Evolutionary conservation across 2,113 vertebrate genomes (phyloP).

Genomic region (Ictalurus furcatus): DNA sequence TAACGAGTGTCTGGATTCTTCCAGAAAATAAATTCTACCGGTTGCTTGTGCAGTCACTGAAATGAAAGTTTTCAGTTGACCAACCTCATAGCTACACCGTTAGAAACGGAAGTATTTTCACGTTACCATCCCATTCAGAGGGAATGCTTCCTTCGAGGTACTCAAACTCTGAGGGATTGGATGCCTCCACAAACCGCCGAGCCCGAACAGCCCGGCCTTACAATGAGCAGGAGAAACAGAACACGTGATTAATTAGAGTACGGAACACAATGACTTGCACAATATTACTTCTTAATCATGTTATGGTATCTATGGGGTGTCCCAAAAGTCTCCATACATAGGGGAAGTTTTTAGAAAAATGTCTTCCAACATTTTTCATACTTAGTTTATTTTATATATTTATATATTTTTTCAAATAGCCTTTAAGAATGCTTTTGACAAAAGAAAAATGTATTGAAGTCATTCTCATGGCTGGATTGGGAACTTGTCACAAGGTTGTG

Average conservation of each 20-base stretch:
- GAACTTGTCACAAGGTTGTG: too few species aligned
- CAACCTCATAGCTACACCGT: not conserved
- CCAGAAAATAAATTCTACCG: not conserved
- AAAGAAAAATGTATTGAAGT: too few species aligned
- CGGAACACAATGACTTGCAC: not conserved
- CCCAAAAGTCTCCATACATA: too few species aligned
- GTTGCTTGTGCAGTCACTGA: too few species aligned
- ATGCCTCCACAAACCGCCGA: constrained; percentile 80
- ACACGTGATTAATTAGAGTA: not conserved
- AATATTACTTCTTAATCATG: not conserved
- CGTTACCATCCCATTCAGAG: constrained; percentile 94
- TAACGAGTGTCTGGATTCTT: not conserved
- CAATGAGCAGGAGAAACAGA: constrained; percentile 51
- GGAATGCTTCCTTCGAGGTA: constrained; percentile 86
- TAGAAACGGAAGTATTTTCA: not conserved
- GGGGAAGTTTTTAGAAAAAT: too few species aligned
- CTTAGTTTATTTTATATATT: too few species aligned
- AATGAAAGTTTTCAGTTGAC: not conserved
- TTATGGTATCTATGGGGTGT: not conserved
- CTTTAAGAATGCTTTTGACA: too few species aligned
- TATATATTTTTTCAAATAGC: too few species aligned
- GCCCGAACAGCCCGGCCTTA: constrained; percentile 81
- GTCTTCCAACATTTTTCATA: too few species aligned
- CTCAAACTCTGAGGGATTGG: constrained; percentile 74
- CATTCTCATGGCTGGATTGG: too few species aligned